phyloP scores from a whole-genome alignment of 1,140 invertebrate species.

The Magallana gigas region DNA sequence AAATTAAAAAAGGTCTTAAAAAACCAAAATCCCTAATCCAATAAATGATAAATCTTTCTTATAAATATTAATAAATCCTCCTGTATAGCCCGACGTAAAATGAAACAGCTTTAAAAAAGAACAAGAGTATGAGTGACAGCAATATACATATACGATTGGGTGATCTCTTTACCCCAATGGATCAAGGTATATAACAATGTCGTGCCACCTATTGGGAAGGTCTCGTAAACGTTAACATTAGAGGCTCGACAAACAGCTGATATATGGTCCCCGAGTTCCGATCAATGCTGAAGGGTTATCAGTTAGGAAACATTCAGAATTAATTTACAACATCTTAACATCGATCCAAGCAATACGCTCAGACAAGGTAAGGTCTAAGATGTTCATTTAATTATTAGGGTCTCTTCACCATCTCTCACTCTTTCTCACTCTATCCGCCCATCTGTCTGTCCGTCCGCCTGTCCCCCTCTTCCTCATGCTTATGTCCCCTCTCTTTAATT shows the following conservation, averaged over 20 bases:
- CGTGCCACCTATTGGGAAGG: not conserved
- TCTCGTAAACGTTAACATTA: not conserved
- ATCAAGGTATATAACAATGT: not conserved
- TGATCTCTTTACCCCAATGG: not conserved
- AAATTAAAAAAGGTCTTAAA: too few relatives aligned
- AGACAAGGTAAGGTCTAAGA: not conserved
- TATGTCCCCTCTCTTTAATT: too few relatives aligned
- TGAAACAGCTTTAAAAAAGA: too few relatives aligned
- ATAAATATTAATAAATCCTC: too few relatives aligned
- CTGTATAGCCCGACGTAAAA: too few relatives aligned
- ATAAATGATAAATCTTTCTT: too few relatives aligned
- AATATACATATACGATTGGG: not conserved
- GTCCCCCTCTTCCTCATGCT: too few relatives aligned
- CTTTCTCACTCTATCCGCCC: too few relatives aligned
- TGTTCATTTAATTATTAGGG: not conserved
- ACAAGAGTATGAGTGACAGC: too few relatives aligned
- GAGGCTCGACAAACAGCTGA: not conserved
- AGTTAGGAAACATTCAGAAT: constrained; percentile 1
- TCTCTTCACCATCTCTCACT: not conserved
- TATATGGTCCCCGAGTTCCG: not conserved
- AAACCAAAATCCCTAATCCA: too few relatives aligned
- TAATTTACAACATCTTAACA: constrained; percentile 30
- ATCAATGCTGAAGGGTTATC: not conserved
- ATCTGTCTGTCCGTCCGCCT: too few relatives aligned
- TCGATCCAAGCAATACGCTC: not conserved